phyloP scores from a whole-genome alignment of 2,113 vertebrate species.

The Bagarius yarrelli region DNA sequence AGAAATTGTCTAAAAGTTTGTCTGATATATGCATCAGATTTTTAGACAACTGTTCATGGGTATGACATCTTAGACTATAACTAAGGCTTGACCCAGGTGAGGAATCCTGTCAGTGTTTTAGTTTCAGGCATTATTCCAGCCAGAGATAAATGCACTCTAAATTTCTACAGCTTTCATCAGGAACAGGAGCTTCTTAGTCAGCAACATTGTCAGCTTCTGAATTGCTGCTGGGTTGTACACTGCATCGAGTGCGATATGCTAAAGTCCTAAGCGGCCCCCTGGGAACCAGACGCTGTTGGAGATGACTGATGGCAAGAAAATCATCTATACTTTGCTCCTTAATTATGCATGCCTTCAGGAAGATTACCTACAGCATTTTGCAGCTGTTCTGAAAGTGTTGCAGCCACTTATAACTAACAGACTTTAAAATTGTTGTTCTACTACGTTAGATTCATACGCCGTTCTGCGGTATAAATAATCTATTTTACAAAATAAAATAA shows the following conservation, averaged over 20 bases:
- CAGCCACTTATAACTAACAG: background rate
- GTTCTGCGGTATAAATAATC: too few species aligned
- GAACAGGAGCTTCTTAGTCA: constrained; percentile 51
- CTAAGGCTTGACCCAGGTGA: background rate
- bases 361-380: background rate
- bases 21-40: too few species aligned
- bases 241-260: constrained; percentile 25
- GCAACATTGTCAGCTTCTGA: constrained; percentile 43
- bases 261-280: constrained; percentile 13
- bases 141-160: constrained; percentile 15
- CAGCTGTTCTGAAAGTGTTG: constrained; percentile 16
- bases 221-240: background rate
- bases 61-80: too few species aligned
- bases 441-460: too few species aligned
- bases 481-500: too few species aligned
- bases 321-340: constrained; percentile 19
- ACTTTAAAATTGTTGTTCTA: too few species aligned
- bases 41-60: too few species aligned
- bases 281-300: constrained; percentile 3
- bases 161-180: constrained; percentile 46
- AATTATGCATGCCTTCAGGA: constrained; percentile 5
- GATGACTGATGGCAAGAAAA: constrained; percentile 16
- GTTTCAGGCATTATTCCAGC: background rate
- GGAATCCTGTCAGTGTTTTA: background rate
- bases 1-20: too few species aligned